Conservation (phyloP, 2,797 vertebrate genomes). For the Pygocentrus nattereri region DNA sequence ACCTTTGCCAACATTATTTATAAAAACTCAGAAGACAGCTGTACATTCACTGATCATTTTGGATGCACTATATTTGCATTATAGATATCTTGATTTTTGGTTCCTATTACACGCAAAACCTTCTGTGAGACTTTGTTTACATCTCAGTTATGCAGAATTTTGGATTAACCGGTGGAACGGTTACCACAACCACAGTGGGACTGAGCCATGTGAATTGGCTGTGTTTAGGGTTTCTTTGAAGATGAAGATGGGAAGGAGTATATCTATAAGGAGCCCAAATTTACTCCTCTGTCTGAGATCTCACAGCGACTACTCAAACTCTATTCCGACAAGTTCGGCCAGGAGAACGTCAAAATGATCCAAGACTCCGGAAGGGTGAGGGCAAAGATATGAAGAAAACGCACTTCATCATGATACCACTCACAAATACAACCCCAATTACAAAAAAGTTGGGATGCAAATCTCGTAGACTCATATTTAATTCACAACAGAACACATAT, state of each 20-base stretch:
- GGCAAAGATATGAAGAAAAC: neutral
- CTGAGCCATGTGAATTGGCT: neutral
- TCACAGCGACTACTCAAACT: constrained; percentile 96
- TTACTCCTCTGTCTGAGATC: constrained; percentile 95
- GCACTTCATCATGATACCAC: neutral
- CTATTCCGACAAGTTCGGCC: constrained; percentile 97
- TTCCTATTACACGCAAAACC: too few relatives aligned
- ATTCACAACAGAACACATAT: too few relatives aligned
- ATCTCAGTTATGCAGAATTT: too few relatives aligned
- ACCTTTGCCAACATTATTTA: too few relatives aligned
- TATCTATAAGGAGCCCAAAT: constrained; percentile 99
- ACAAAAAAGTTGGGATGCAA: too few relatives aligned
- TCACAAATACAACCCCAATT: too few relatives aligned
- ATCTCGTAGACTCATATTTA: too few relatives aligned
- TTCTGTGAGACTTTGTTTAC: too few relatives aligned
- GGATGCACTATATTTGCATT: too few relatives aligned
- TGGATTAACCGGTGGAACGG: neutral
- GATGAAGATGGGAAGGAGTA: constrained; percentile 99
- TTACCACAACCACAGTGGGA: neutral
- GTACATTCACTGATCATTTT: too few relatives aligned
- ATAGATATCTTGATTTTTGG: too few relatives aligned
- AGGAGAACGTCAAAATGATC: constrained; percentile 98
- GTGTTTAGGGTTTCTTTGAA: constrained; percentile 92
- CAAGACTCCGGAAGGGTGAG: constrained; percentile 96
- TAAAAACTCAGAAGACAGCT: too few relatives aligned